Conservation (phyloP, 2,888 invertebrate genomes). For the Cerastis leucographa region DNA sequence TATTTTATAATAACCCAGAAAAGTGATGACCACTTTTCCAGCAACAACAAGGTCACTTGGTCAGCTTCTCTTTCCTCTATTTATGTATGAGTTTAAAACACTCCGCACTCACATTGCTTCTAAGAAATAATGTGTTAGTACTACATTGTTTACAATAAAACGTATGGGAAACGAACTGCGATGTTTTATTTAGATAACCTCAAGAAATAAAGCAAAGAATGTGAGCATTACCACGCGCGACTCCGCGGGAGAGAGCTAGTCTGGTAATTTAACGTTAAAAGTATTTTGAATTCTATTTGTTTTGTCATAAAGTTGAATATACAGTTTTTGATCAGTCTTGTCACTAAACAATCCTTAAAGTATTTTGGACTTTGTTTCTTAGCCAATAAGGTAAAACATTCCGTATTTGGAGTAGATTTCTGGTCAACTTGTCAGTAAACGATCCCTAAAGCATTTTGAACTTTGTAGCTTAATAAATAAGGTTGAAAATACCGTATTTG, state of each 20-base stretch:
- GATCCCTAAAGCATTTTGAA: neutral
- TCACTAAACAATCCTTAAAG: neutral
- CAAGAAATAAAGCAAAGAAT: conserved; percentile 55
- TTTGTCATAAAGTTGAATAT: neutral
- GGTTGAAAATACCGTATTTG: conserved; percentile 17
- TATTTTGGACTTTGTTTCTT: neutral
- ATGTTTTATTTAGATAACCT: conserved; percentile 64
- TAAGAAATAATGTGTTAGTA: conserved; percentile 34
- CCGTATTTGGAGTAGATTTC: neutral
- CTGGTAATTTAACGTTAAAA: neutral
- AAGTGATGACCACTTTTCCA: neutral
- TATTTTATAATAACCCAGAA: neutral
- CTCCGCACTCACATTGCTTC: conserved; percentile 15
- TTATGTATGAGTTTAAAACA: conserved; percentile 22
- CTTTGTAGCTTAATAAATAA: neutral
- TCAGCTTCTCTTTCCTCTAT: neutral
- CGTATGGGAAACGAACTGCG: conserved; percentile 50
- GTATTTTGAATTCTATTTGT: conserved; percentile 16
- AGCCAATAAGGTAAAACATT: neutral
- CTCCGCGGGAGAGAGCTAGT: conserved; percentile 45
- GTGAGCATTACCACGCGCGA: conserved; percentile 44
- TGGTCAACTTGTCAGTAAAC: neutral
- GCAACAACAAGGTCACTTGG: conserved; percentile 14
- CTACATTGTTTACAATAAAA: conserved; percentile 39
- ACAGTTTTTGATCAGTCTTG: conserved; percentile 6